Evolutionary conservation across 2,797 vertebrate species (phyloP).

Genomic region (Melanotaenia trifasciata): DNA sequence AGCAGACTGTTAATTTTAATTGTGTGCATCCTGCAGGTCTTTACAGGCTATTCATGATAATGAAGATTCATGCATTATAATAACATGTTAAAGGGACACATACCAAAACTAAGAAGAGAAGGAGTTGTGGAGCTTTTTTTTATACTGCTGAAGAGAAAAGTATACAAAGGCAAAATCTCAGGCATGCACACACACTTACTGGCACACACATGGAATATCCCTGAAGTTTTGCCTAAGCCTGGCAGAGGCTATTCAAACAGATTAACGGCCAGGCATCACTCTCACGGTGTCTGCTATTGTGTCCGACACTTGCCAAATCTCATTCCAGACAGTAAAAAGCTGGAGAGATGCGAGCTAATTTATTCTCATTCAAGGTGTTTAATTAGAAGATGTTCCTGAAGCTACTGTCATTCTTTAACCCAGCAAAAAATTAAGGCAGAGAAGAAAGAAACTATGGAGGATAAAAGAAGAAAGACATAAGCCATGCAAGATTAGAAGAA

Average conservation of each 20-base stretch:
- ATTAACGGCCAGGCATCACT: constrained; percentile 27
- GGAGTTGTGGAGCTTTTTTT: constrained; percentile 10
- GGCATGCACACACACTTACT: not conserved
- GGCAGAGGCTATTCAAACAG: constrained; percentile 33
- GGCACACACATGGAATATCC: constrained; percentile 18
- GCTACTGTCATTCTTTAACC: constrained; percentile 41
- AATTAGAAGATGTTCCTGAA: constrained; percentile 61
- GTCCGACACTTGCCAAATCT: constrained; percentile 39
- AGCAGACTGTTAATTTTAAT: constrained; percentile 58
- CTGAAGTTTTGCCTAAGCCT: constrained; percentile 33
- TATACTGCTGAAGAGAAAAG: constrained; percentile 5
- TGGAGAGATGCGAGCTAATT: constrained; percentile 29
- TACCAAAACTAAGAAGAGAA: constrained; percentile 46
- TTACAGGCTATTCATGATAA: constrained; percentile 70
- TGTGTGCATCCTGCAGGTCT: constrained; percentile 65
- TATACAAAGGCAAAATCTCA: not conserved
- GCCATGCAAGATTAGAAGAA: constrained; percentile 21
- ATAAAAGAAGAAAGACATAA: not conserved
- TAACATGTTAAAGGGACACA: constrained; percentile 47
- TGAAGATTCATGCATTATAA: constrained; percentile 74
- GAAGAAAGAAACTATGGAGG: not conserved
- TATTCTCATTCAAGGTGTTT: constrained; percentile 54
- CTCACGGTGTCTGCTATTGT: constrained; percentile 47
- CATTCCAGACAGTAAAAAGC: constrained; percentile 34
- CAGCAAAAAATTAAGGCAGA: constrained; percentile 33